Conservation (phyloP, 2,888 invertebrate genomes). For the Patella ulyssiponensis region DNA sequence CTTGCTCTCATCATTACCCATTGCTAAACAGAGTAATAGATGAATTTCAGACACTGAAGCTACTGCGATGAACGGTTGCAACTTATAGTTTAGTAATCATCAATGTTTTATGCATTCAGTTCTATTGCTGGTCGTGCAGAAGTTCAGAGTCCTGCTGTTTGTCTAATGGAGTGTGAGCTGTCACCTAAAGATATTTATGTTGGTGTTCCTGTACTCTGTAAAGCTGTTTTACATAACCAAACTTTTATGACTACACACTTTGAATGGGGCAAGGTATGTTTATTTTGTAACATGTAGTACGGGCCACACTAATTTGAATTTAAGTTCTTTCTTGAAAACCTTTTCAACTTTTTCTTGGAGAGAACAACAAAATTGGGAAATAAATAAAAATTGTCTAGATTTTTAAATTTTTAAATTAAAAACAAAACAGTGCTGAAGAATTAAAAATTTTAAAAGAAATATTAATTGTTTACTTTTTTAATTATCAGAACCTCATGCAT, state of each 20-base stretch:
- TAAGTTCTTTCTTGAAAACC: too few species aligned
- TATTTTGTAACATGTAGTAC: neutral
- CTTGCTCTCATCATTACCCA: too few species aligned
- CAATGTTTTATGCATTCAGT: conserved; percentile 38
- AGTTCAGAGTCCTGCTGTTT: conserved; percentile 67
- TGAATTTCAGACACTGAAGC: too few species aligned
- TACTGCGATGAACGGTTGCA: too few species aligned
- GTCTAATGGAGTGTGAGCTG: conserved; percentile 61
- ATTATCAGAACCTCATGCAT: too few species aligned
- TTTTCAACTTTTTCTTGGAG: neutral
- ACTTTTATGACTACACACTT: conserved; percentile 64
- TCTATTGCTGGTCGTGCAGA: conserved; percentile 59
- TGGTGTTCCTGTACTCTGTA: conserved; percentile 57
- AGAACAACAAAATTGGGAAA: neutral
- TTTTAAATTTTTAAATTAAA: neutral
- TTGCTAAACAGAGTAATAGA: too few species aligned
- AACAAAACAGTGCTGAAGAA: too few species aligned
- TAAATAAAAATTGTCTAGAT: neutral
- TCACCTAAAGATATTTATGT: conserved; percentile 63
- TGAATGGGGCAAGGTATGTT: conserved; percentile 60
- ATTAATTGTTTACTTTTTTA: too few species aligned
- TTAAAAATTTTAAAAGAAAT: too few species aligned
- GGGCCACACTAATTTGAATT: too few species aligned
- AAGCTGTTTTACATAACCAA: conserved; percentile 65
- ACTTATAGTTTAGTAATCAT: neutral